Evolutionary conservation across 2,113 vertebrate species (phyloP), one percentile per base, ranked within the genome.

Genomic region (Centropristis striata): DNA sequence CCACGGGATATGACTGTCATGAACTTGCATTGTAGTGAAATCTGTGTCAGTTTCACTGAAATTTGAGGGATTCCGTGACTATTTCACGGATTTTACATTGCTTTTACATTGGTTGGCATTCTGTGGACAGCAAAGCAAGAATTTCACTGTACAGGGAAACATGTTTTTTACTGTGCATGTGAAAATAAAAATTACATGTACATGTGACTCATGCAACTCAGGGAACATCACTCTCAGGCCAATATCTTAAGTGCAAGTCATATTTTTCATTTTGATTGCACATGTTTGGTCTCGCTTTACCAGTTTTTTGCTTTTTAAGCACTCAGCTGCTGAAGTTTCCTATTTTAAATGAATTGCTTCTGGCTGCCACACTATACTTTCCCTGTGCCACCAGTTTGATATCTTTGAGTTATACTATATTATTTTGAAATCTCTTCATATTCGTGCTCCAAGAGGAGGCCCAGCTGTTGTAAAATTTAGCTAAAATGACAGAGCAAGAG

Each of bases 401-500:
- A 73, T 81, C 71, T 88, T 76, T 4, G 27, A 70, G 60, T 71
- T 66, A 77, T 53, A 81, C 59, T 81, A 58, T 85, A 85, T 91
- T 78, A 87, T 88, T 90, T 83, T 42, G 75, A 90, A 87, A 75
- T 79, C 63, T 91, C 66, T 88, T 81, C 75, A 83, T 89, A 83
- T 84, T 88, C 72, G 74, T 85, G 86, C 76, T 78, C 88, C 86
- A 75, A 86, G 64, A 54, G 61, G 73, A 92, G 75, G 71, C 70
- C 75, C 8, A 63, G 70, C 82, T 66, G 47, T 63, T 85, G 80
- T 92, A 85, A 75, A 74, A 85, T 92, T 92, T 87, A 91, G 85
- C 87, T 88, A 54, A 94, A 95, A 95, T 94, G 85, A 95, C 88
- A 95, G 92, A 94, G 88, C 83, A 84, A 83, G 4, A 66, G 68